phyloP scores from a whole-genome alignment of 1,140 invertebrate species.

The Battus philenor region DNA sequence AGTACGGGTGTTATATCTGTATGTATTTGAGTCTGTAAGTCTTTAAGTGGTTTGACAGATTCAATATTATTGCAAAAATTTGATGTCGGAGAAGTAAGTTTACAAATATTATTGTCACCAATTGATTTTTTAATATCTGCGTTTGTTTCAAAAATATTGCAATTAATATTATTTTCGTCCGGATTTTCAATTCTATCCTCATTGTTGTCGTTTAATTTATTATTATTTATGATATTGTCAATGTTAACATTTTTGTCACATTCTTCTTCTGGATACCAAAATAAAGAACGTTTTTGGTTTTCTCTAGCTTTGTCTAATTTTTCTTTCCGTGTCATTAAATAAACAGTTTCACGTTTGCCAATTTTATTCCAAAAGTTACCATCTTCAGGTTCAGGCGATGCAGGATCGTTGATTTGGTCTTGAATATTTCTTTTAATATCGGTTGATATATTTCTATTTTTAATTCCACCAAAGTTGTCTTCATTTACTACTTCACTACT shows the following conservation, averaged over 20 bases:
- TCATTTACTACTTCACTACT: conserved; percentile 39
- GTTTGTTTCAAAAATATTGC: too few relatives aligned
- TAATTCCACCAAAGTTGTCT: conserved; percentile 18
- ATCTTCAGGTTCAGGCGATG: conserved; percentile 53
- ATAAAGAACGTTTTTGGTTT: conserved; percentile 48
- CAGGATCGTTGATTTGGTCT: conserved; percentile 15
- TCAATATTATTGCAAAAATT: too few relatives aligned
- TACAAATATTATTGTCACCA: too few relatives aligned
- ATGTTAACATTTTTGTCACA: conserved; percentile 1
- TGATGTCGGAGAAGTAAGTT: too few relatives aligned
- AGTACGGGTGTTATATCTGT: too few relatives aligned
- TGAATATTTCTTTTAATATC: conserved; percentile 20
- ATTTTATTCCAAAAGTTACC: conserved; percentile 76
- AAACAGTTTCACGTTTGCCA: conserved; percentile 75
- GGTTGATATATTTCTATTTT: conserved; percentile 16
- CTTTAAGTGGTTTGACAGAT: too few relatives aligned
- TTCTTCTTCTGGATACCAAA: conserved; percentile 61
- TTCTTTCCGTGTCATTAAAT: conserved; percentile 70
- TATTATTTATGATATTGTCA: conserved; percentile 4
- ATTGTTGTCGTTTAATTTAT: conserved; percentile 1
- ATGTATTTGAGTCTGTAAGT: too few relatives aligned
- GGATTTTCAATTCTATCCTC: not conserved
- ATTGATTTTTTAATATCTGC: too few relatives aligned
- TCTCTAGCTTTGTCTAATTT: conserved; percentile 55
- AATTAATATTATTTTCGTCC: too few relatives aligned